Conservation (phyloP, 2,888 invertebrate genomes). For the Diloba caeruleocephala region DNA sequence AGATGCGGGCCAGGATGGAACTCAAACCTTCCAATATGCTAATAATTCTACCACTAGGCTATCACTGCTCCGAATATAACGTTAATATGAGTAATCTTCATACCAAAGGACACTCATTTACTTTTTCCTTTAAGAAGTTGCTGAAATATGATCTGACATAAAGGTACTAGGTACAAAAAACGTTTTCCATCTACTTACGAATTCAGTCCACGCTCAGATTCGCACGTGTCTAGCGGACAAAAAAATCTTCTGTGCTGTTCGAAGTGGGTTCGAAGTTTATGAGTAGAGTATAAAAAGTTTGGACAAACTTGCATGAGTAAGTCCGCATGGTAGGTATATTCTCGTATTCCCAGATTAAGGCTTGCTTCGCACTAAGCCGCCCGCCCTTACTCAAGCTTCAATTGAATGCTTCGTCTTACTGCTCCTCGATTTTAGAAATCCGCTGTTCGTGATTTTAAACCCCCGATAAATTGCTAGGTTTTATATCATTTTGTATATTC, state of each 20-base stretch:
- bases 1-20: no score
- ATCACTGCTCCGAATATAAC: no score
- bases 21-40: no score
- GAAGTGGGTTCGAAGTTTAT: conserved; percentile 57
- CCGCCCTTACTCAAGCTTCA: conserved; percentile 57
- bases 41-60: no score
- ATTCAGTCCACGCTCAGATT: conserved; percentile 59
- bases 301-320: conserved; percentile 49
- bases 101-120: conserved; percentile 7
- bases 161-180: conserved; percentile 47
- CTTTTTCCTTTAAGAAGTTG: conserved; percentile 23
- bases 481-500: conserved; percentile 27
- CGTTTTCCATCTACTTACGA: conserved; percentile 50
- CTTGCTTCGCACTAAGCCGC: conserved; percentile 62
- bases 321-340: conserved; percentile 62
- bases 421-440: conserved; percentile 58
- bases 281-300: conserved; percentile 61
- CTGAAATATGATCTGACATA: conserved; percentile 41
- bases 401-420: conserved; percentile 74
- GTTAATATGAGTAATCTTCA: conserved; percentile 5
- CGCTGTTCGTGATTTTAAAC: conserved; percentile 41
- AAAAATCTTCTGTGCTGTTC: conserved; percentile 61
- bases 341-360: conserved; percentile 69
- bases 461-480: conserved; percentile 27
- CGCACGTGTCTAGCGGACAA: conserved; percentile 57